Conservation (phyloP, 2,797 vertebrate genomes). For the Atherinosoma microstoma region DNA sequence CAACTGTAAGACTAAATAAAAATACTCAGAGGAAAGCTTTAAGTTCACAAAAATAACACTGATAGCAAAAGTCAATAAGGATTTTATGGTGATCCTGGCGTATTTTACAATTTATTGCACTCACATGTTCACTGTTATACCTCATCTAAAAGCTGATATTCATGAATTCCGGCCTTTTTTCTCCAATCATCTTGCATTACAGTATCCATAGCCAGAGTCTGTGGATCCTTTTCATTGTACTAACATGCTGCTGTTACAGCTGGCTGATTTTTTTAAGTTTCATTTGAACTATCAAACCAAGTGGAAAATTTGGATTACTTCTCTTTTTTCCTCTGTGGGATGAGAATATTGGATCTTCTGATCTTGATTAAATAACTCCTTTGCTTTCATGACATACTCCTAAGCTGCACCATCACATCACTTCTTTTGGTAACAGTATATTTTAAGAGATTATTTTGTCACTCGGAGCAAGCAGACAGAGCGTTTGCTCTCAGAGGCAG, state of each 20-base stretch:
- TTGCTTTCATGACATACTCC: no score
- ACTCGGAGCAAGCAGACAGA: neutral
- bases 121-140: neutral
- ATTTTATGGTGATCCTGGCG: neutral
- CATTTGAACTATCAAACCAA: neutral
- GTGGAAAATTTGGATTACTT: neutral
- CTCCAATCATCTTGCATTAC: slow-evolving; percentile 17
- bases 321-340: no score
- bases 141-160: slow-evolving; percentile 8
- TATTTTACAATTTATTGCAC: neutral
- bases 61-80: neutral
- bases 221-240: neutral
- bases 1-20: neutral
- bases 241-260: neutral
- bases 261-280: neutral
- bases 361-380: no score
- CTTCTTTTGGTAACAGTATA: neutral
- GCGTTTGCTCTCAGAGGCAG: neutral
- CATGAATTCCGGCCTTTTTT: slow-evolving; percentile 1
- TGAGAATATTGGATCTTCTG: no score
- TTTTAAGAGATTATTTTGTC: neutral
- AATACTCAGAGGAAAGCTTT: neutral
- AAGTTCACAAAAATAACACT: neutral
- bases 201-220: slow-evolving; percentile 8
- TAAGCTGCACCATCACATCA: neutral